Percentiles rank a stretch among this genome's conserved stretches.
phyloP scores from a whole-genome alignment of 2,888 invertebrate genomes.

The Opisthograptis luteolata region DNA sequence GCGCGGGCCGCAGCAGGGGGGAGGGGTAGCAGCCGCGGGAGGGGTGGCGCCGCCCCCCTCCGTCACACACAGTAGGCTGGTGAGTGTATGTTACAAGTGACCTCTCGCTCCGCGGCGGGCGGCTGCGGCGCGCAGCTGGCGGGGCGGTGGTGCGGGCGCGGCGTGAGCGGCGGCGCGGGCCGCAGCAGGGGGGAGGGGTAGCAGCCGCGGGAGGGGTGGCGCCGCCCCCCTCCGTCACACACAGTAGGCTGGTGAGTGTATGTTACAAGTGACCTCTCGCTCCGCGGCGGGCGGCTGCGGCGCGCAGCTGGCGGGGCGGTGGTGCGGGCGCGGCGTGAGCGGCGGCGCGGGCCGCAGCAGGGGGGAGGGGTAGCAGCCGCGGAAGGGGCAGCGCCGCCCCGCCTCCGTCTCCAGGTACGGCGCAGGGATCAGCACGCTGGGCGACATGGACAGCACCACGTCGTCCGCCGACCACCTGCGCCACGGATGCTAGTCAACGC shows the following conservation, averaged over 20 bases:
- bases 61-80: too few species aligned
- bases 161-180: constrained; percentile 36
- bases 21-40: too few species aligned
- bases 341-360: constrained; percentile 41
- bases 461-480: constrained; percentile 85
- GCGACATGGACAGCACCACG: constrained; percentile 90
- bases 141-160: constrained; percentile 30
- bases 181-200: constrained; percentile 62
- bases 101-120: neutral
- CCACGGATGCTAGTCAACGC: too few species aligned
- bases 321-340: constrained; percentile 32
- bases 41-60: too few species aligned
- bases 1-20: too few species aligned
- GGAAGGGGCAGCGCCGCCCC: constrained; percentile 89
- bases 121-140: neutral
- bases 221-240: neutral
- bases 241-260: too few species aligned
- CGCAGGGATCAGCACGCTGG: constrained; percentile 91
- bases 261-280: too few species aligned
- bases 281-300: neutral
- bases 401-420: constrained; percentile 95
- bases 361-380: constrained; percentile 85
- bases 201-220: constrained; percentile 84
- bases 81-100: too few species aligned
- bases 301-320: constrained; percentile 13